A percentile compares a stretch with the other conserved stretches of the same genome.
Evolutionary conservation across 2,888 invertebrate species (phyloP).

Genomic region (Calephelis perditalis): DNA sequence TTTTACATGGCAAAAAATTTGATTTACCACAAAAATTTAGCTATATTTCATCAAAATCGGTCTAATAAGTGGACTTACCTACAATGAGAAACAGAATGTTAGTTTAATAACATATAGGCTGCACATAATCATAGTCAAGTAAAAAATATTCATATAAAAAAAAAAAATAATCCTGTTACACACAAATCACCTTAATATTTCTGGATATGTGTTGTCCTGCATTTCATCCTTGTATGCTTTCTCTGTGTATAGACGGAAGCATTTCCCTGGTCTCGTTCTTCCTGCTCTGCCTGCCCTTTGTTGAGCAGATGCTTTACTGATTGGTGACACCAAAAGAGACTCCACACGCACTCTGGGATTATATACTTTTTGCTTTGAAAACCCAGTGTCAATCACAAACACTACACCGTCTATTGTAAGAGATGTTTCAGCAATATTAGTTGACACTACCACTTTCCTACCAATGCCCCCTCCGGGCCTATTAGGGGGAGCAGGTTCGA

Average conservation of each 20-base stretch:
- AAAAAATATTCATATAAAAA: conserved; percentile 15
- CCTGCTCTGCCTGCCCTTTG: conserved; percentile 99
- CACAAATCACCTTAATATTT: conserved; percentile 82
- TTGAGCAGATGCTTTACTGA: conserved; percentile 99
- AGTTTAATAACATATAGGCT: too few relatives aligned
- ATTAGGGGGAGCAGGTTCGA: conserved; percentile 96
- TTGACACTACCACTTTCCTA: conserved; percentile 96
- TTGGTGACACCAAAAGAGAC: conserved; percentile 97
- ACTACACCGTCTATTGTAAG: conserved; percentile 99
- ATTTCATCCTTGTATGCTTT: conserved; percentile 96
- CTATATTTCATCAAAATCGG: too few relatives aligned
- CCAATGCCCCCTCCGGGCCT: conserved; percentile 94
- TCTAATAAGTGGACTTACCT: too few relatives aligned
- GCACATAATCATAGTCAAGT: neutral
- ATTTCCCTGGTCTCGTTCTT: conserved; percentile 98
- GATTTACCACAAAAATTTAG: too few relatives aligned
- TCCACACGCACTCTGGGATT: conserved; percentile 94
- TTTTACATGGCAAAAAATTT: too few relatives aligned
- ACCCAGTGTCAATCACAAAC: conserved; percentile 99
- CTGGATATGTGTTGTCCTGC: conserved; percentile 99
- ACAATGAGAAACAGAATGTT: too few relatives aligned
- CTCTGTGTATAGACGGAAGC: conserved; percentile 96
- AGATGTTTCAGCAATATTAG: conserved; percentile 99
- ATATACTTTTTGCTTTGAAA: conserved; percentile 98
- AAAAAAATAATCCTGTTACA: conserved; percentile 27